Conservation (phyloP, 2,113 vertebrate genomes). For the Salvelinus fontinalis region DNA sequence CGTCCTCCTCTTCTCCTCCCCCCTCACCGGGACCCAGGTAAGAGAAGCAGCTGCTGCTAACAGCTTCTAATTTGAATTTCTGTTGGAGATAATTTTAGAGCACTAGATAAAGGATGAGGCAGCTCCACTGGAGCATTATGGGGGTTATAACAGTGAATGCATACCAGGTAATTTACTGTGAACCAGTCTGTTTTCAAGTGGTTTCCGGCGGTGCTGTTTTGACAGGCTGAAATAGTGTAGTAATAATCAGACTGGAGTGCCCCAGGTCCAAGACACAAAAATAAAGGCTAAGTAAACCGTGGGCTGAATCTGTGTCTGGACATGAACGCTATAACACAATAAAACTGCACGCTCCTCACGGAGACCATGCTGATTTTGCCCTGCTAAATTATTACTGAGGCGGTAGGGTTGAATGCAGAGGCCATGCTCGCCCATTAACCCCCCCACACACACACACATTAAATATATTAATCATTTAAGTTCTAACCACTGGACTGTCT, state of each 20-base stretch:
- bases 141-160: neutral
- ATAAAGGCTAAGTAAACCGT: neutral
- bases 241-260: neutral
- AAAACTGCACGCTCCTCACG: neutral
- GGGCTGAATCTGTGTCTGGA: neutral
- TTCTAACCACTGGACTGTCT: too few species aligned
- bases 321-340: neutral
- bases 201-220: neutral
- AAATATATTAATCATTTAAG: too few species aligned
- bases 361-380: neutral
- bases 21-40: slow-evolving; percentile 63
- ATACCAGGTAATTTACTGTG: neutral
- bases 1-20: slow-evolving; percentile 71
- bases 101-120: too few species aligned
- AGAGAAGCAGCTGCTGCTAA: neutral
- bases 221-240: neutral
- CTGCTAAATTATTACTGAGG: neutral
- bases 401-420: neutral
- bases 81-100: neutral
- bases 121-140: neutral
- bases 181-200: neutral
- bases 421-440: neutral
- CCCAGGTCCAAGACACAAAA: neutral
- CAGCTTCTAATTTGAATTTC: neutral
- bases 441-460: too few species aligned